A percentile compares a stretch with the other conserved stretches of the same genome.
Conservation (phyloP, 2,113 vertebrate genomes). For the Sinocyclocheilus rhinocerous region DNA sequence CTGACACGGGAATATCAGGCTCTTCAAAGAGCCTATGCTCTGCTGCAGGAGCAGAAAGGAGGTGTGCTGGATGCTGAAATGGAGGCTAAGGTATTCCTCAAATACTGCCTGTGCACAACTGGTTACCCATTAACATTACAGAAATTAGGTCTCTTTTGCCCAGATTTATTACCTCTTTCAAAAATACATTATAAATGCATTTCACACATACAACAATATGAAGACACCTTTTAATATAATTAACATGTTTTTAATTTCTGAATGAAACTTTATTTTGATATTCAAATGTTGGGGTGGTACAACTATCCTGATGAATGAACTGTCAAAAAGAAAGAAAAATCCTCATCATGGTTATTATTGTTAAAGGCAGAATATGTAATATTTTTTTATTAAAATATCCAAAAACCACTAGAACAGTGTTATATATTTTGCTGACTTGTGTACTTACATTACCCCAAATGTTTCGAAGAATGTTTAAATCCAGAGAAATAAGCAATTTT, state of each 20-base stretch:
- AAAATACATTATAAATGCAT: neutral
- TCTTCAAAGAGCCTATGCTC: conserved; percentile 93
- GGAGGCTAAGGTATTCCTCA: conserved; percentile 85
- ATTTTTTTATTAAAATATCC: too few species aligned
- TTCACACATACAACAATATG: neutral
- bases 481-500: too few species aligned
- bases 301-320: too few species aligned
- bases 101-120: neutral
- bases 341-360: too few species aligned
- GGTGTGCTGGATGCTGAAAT: conserved; percentile 94
- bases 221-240: neutral
- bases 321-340: too few species aligned
- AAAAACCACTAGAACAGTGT: too few species aligned
- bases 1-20: conserved; percentile 97
- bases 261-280: too few species aligned
- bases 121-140: neutral
- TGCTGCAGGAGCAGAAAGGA: conserved; percentile 96
- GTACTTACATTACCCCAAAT: too few species aligned
- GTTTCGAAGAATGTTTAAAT: too few species aligned
- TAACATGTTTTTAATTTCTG: neutral
- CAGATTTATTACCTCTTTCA: neutral
- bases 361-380: too few species aligned
- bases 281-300: too few species aligned
- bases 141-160: neutral
- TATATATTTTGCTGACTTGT: too few species aligned